Conservation (phyloP, 2,888 invertebrate genomes). For the Cephonodes hylas region DNA sequence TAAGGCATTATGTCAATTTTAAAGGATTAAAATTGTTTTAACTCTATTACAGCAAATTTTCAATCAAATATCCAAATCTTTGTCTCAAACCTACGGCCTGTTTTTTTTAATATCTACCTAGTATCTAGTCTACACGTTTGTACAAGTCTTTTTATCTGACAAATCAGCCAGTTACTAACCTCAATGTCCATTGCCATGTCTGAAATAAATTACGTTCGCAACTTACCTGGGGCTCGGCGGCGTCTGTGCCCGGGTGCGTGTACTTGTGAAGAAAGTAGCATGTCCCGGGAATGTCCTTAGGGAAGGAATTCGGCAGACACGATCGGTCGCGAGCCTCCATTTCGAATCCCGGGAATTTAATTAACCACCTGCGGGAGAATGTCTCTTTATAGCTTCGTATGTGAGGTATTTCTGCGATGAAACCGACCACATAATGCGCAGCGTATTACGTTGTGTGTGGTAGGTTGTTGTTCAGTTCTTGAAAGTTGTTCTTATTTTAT, state of each 20-base stretch:
- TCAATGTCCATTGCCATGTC: not conserved
- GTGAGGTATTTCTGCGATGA: not conserved
- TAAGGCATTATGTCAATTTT: no score
- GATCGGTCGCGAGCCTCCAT: conserved; percentile 88
- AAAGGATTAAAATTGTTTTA: no score
- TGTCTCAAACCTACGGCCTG: no score
- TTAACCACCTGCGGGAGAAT: conserved; percentile 84
- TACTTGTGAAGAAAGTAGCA: conserved; percentile 93
- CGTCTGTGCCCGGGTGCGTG: conserved; percentile 85
- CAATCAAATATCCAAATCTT: no score
- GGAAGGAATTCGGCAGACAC: conserved; percentile 92
- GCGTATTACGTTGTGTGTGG: not conserved
- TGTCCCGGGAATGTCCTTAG: conserved; percentile 87
- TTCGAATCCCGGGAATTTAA: conserved; percentile 87
- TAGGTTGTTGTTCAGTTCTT: no score
- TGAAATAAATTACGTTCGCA: not conserved
- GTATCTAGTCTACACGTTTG: no score
- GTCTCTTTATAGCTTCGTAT: conserved; percentile 12
- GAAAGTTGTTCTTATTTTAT: no score
- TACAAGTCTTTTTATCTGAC: no score
- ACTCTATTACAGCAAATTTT: no score
- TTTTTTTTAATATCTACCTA: no score
- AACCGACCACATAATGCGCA: not conserved
- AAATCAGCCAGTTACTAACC: not conserved
- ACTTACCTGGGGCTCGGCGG: conserved; percentile 78